Percentiles rank a stretch among this genome's conserved stretches.
phyloP scores from a whole-genome alignment of 2,888 invertebrate genomes.

The Buathra laborator region DNA sequence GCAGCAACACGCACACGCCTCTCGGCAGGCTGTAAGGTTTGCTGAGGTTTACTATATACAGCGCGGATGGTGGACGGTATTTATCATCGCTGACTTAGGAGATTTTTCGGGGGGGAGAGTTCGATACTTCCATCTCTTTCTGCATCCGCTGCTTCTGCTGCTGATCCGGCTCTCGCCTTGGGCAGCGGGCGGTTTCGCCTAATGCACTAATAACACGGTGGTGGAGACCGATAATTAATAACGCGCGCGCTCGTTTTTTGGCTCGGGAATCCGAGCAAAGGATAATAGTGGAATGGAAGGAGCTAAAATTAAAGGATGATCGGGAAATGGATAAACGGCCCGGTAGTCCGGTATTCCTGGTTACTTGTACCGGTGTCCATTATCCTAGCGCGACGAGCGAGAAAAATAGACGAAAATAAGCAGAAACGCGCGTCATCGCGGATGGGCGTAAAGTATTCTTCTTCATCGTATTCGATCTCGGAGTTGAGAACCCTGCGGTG shows the following conservation, averaged over 20 bases:
- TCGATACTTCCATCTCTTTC: constrained; percentile 64
- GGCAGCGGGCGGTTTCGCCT: constrained; percentile 82
- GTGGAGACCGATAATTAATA: constrained; percentile 83
- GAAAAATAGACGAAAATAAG: background rate
- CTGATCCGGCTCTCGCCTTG: constrained; percentile 73
- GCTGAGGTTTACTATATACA: background rate
- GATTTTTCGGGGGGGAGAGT: constrained; percentile 45
- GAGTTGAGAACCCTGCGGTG: constrained; percentile 82
- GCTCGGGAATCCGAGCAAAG: constrained; percentile 33
- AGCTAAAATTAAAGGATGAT: constrained; percentile 31
- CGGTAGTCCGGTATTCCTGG: constrained; percentile 29
- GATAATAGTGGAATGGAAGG: constrained; percentile 5
- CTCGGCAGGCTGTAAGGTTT: constrained; percentile 10
- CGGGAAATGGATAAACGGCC: constrained; percentile 40
- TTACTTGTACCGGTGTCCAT: constrained; percentile 14
- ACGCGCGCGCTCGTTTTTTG: constrained; percentile 68
- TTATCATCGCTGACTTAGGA: constrained; percentile 81
- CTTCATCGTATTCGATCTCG: constrained; percentile 31
- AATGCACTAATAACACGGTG: constrained; percentile 85
- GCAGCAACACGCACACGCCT: constrained; percentile 40
- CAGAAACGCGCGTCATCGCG: too few species aligned
- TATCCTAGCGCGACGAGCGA: constrained; percentile 20
- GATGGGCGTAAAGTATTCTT: background rate
- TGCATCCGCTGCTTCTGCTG: constrained; percentile 70
- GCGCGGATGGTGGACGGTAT: constrained; percentile 73